Evolutionary conservation across 53 echinoderm and acorn worm genomes (phyloP).

Genomic region (Zoroaster sp.): DNA sequence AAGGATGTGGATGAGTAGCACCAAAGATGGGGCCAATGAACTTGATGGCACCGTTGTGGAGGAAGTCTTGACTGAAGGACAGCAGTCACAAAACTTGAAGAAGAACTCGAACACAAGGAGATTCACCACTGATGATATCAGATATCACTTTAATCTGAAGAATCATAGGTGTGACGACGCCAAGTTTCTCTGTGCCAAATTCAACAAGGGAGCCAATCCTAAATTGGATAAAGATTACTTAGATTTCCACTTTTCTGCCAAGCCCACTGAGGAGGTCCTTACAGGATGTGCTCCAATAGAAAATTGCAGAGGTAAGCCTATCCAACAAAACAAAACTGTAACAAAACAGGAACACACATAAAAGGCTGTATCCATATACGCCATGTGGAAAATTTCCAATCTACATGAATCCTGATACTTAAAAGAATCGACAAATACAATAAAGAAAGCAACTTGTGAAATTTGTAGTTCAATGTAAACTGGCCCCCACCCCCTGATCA

Average conservation of each 20-base stretch:
- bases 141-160: conserved; percentile 71
- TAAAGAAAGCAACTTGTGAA: neutral
- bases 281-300: conserved; percentile 71
- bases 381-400: neutral
- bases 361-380: too few relatives aligned
- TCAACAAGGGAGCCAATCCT: conserved; percentile 69
- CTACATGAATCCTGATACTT: neutral
- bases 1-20: conserved; percentile 65
- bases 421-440: neutral
- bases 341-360: too few relatives aligned
- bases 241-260: conserved; percentile 67
- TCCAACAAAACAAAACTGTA: too few relatives aligned
- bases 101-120: neutral
- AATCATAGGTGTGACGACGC: conserved; percentile 70
- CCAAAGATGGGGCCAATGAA: conserved; percentile 57
- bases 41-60: conserved; percentile 43
- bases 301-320: conserved; percentile 78
- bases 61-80: conserved; percentile 57
- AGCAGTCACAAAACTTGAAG: conserved; percentile 44
- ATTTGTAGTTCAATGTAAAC: neutral
- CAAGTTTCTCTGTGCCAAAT: conserved; percentile 77
- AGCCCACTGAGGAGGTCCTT: conserved; percentile 63
- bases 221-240: conserved; percentile 29
- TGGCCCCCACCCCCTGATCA: too few relatives aligned
- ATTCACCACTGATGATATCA: conserved; percentile 68